Base-by-base conservation (phyloP, 2,113 vertebrate genomes). In the Rhizomys pruinosus region DNA sequence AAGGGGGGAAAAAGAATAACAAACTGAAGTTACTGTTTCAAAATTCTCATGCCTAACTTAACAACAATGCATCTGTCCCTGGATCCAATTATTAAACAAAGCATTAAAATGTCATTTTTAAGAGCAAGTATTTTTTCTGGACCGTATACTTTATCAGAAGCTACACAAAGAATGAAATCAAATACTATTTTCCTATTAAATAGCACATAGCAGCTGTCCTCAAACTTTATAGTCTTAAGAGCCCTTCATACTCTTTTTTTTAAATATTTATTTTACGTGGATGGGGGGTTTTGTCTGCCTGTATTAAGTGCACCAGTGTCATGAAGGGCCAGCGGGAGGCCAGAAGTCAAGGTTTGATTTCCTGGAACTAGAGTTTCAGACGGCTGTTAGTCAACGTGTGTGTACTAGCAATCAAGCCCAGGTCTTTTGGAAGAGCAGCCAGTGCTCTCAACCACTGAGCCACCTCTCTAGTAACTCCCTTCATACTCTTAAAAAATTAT, bases 1-100 rank as follows among this genome's bases (percentile, higher is more conserved):
- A 90, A 32, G 80, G 15, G 55, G 73, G 16, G 44, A 82, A 97
- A 96, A 95, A 96, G 20, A 93, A 90, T 32, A 97, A 95, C 13
- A 78, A 96, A 96, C 42, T 95, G 47, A 96, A 93, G 88, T 97
- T 92, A 97, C 10, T 77, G 55, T 57, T 94, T 94, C 39, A 94
- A 95, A 93, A 93, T 19, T 89, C 29, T 92, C 76, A 87, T 77
- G 25, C 17, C 79, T 85, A 92, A 92, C 69, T 93, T 94, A 93
- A 95, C 79, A 93, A 88, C 29, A 93, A 81, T 17, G 11, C 19
- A 79, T 78, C 37, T 88, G 29, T 84, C 15, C 7, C 66, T 72
- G 25, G 44, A 93, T 79, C 15, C 17, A 93, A 34, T 34, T 16
- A 95, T 16, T 95, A 78, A 42, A 91, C 22, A 87, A 77, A 73